These are phyloP conservation scores for Drosophila athabasca DNA, from an alignment of 1,140 invertebrate genomes.

Conservation along the genomic window DNA sequence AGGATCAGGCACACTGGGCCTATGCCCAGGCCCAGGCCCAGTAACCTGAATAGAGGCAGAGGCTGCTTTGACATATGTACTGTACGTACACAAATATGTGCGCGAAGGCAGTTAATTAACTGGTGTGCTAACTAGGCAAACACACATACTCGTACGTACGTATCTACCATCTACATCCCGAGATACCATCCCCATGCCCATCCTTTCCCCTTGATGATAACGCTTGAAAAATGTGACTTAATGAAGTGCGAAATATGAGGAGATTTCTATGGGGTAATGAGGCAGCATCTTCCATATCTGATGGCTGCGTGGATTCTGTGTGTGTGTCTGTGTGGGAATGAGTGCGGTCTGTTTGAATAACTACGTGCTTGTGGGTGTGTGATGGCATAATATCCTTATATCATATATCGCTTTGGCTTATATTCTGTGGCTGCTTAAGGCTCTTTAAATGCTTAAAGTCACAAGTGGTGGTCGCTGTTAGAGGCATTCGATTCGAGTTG, in stretches of 20 bases:
- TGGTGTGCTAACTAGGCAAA: constrained; percentile 66
- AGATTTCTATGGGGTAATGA: constrained; percentile 70
- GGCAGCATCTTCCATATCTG: constrained; percentile 51
- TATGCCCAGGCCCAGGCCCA: constrained; percentile 28
- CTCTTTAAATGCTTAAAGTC: constrained; percentile 2
- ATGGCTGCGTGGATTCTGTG: constrained; percentile 12
- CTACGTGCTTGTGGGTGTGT: neutral
- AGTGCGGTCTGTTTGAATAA: constrained; percentile 17
- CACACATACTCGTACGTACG: constrained; percentile 11
- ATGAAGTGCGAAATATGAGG: constrained; percentile 75
- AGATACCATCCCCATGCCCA: neutral
- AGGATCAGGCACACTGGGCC: too few relatives aligned
- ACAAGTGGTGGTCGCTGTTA: neutral
- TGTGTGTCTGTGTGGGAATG: neutral
- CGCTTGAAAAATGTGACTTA: constrained; percentile 70
- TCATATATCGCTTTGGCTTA: neutral
- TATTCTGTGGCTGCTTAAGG: constrained; percentile 25
- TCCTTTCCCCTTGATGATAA: constrained; percentile 32
- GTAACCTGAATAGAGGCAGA: constrained; percentile 59
- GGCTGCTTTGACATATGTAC: constrained; percentile 27
- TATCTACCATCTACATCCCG: too few relatives aligned
- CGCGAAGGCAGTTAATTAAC: constrained; percentile 60
- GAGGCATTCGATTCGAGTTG: neutral
- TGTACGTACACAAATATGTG: neutral
- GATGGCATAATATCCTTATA: constrained; percentile 23